Evolutionary conservation across 92 coral and sea anemone species (phyloP), one percentile per base, ranked within the genome.

Genomic region (Ricordea florida): DNA sequence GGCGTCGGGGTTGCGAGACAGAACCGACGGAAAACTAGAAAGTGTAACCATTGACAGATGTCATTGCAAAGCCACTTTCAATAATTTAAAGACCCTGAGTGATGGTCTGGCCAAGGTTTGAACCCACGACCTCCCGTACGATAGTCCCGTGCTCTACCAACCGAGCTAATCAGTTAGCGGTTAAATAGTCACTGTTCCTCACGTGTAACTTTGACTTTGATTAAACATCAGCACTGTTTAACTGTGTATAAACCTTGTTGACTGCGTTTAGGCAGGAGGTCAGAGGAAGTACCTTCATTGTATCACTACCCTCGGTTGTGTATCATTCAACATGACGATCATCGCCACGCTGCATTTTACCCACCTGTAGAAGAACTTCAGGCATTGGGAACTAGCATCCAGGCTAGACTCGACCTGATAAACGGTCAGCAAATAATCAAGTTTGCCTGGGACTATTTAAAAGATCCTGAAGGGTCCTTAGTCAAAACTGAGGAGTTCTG

Each of bases 281-380:
- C 72, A 42, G 86, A 81, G 16, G 55, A 40, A 28, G 29, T 79
- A 4, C 89, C 97, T 0, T 74, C 93, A 4, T 58, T 96, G 23
- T 92, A 92, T 58, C 85, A 89, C 83, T 96, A 87, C 42, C 99
- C 99, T 18, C 96, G 99, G 0, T 64, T 96, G 46, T 96, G 99
- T 42, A 81, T 96, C 33, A 93, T 96, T 32, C 85, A 63, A 5
- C 82, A 79, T 80, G 58, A 90, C 23, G 99, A 96, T 58, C 97
- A 96, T 44, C 94, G 86, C 16, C 96, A 92, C 23, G 97, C 99
- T 2, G 97, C 99, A 3, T 92, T 96, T 40, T 96, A 79, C 57
- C 99, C 99, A 11, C 77, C 97, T 10, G 59, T 88, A 11, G 46
- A 50, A 14, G 94, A 88, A 40, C 62, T 92, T 52, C 90, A 96